Conservation (phyloP, 2,888 invertebrate species). For the Archips xylosteana region DNA sequence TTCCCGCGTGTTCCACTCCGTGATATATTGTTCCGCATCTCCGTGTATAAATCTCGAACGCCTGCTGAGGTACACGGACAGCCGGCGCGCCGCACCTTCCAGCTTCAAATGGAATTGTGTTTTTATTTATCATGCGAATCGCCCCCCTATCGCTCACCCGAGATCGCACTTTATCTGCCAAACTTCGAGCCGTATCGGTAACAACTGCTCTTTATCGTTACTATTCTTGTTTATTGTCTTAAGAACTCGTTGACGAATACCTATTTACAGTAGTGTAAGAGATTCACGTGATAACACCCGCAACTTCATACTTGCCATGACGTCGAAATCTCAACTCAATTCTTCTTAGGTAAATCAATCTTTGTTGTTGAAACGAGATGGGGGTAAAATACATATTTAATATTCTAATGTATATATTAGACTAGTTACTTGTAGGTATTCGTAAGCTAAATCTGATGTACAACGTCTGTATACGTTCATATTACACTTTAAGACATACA, state of each 20-base stretch:
- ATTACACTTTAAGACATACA: constrained; percentile 65
- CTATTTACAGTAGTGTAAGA: neutral
- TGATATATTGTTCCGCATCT: constrained; percentile 85
- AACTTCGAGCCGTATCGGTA: constrained; percentile 70
- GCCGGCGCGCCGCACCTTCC: constrained; percentile 77
- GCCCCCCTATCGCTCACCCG: constrained; percentile 81
- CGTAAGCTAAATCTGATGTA: constrained; percentile 80
- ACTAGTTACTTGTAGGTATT: constrained; percentile 63
- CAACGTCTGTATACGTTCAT: constrained; percentile 83
- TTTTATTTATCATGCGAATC: constrained; percentile 85
- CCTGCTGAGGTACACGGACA: constrained; percentile 85
- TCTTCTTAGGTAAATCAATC: constrained; percentile 38
- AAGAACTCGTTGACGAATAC: constrained; percentile 21
- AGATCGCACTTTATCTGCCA: constrained; percentile 82
- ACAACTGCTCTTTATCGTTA: constrained; percentile 63
- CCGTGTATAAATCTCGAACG: constrained; percentile 84
- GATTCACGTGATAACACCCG: constrained; percentile 11
- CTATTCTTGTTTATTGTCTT: constrained; percentile 43
- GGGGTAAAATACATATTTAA: constrained; percentile 49
- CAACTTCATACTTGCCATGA: constrained; percentile 40
- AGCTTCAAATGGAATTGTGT: constrained; percentile 85
- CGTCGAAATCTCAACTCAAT: constrained; percentile 35
- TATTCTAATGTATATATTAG: constrained; percentile 70
- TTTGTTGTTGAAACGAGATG: constrained; percentile 35
- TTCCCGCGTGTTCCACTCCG: constrained; percentile 79